Percentiles rank a stretch among this genome's conserved stretches.
Conservation (phyloP, 1,140 invertebrate species). For the Drosophila virilis region DNA sequence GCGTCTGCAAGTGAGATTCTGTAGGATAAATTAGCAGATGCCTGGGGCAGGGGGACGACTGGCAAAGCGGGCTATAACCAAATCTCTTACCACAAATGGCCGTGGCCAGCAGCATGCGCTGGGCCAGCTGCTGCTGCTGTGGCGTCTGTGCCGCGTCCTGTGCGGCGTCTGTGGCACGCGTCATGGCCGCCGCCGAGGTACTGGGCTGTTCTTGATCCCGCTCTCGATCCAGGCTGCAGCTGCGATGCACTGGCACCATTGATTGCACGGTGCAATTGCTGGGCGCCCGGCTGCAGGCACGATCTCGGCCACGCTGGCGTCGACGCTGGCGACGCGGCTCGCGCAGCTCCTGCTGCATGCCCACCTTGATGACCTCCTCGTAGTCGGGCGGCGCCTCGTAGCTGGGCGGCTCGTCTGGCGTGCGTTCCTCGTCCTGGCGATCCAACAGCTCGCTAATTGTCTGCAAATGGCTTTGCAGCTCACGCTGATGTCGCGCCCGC, state of each 20-base stretch:
- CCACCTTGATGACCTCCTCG: slow-evolving; percentile 88
- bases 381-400: slow-evolving; percentile 90
- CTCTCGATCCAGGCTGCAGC: slow-evolving; percentile 55
- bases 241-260: slow-evolving; percentile 65
- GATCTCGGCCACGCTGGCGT: slow-evolving; percentile 42
- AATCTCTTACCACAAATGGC: slow-evolving; percentile 74
- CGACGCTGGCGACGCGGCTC: slow-evolving; percentile 66
- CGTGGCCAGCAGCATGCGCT: slow-evolving; percentile 66
- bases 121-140: slow-evolving; percentile 40
- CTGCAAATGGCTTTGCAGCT: slow-evolving; percentile 88
- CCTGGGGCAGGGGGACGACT: slow-evolving; percentile 13
- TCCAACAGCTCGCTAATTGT: slow-evolving; percentile 88
- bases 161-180: slow-evolving; percentile 65
- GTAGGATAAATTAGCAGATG: slow-evolving; percentile 69
- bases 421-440: slow-evolving; percentile 86
- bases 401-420: slow-evolving; percentile 88
- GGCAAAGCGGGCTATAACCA: neutral
- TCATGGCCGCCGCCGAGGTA: slow-evolving; percentile 73
- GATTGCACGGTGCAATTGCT: slow-evolving; percentile 76
- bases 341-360: slow-evolving; percentile 80
- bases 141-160: slow-evolving; percentile 44
- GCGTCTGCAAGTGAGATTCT: slow-evolving; percentile 83
- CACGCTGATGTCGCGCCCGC: slow-evolving; percentile 87
- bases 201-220: slow-evolving; percentile 64
- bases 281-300: slow-evolving; percentile 61